Conservation (phyloP, 1,140 invertebrate genomes). For the Hormaphis cornu region DNA sequence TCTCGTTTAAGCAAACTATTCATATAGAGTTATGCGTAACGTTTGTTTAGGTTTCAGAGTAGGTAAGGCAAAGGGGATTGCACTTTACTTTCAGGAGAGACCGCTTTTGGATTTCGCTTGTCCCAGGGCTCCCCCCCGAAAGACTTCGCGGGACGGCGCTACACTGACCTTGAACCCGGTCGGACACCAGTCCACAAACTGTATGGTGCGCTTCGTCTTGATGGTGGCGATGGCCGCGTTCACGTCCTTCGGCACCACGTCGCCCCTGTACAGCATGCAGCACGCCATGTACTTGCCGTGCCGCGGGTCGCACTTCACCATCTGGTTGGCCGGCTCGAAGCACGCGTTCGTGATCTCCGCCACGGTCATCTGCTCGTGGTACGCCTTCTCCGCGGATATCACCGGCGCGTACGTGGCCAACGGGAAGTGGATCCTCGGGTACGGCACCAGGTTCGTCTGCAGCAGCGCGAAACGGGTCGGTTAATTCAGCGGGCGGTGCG, state of each 20-base stretch:
- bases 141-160: no score
- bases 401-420: slow-evolving; percentile 61
- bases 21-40: no score
- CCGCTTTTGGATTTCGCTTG: no score
- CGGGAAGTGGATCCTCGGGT: slow-evolving; percentile 54
- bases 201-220: slow-evolving; percentile 53
- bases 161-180: slow-evolving; percentile 80
- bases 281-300: slow-evolving; percentile 79
- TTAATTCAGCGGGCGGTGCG: slow-evolving; percentile 50
- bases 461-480: no score
- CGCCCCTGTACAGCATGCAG: slow-evolving; percentile 68
- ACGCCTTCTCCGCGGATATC: slow-evolving; percentile 73
- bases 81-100: no score
- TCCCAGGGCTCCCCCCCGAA: no score
- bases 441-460: slow-evolving; percentile 54
- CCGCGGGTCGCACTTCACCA: slow-evolving; percentile 74
- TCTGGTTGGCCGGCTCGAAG: slow-evolving; percentile 54
- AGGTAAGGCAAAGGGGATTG: no score
- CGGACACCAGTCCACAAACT: slow-evolving; percentile 75
- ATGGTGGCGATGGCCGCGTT: slow-evolving; percentile 72
- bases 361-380: slow-evolving; percentile 70
- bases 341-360: slow-evolving; percentile 57
- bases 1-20: no score
- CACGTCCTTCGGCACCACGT: slow-evolving; percentile 71
- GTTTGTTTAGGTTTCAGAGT: no score